Evolutionary conservation across 2,797 vertebrate genomes (phyloP), one percentile per base, ranked within the genome.

Genomic region (Tragopan temminckii): DNA sequence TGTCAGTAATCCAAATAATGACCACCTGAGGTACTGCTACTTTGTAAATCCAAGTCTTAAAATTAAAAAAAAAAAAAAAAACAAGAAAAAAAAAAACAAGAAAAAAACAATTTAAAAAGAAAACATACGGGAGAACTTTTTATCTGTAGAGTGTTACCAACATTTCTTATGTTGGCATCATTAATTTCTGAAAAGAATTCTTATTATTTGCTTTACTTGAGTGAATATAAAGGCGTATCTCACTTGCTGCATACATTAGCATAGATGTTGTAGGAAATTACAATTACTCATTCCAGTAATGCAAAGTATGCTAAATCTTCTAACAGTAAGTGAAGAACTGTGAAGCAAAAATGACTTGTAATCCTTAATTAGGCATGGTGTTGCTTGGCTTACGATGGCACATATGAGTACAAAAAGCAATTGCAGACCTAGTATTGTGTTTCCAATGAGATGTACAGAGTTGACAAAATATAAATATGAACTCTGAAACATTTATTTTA

Each of bases 401-500:
- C 91, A 89, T 80, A 57, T 50, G 89, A 86, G 71, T 92, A 79
- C 76, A 89, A 57, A 87, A 87, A 79, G 67, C 93, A 96, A 85
- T 69, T 90, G 58, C 57, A 63, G 62, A 13, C 20, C 45, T 66
- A 55, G 36, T 82, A 12, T 13, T 79, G 71, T 31, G 61, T 36
- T 88, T 95, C 33, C 77, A 58, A 76, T 83, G 63, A 82, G 29
- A 81, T 80, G 85, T 93, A 89, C 84, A 91, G 79, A 53, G 23
- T 72, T 64, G 78, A 97, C 95, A 93, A 96, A 94, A 95, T 93
- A 69, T 77, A 94, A 66, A 86, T 61, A 93, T 91, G 70, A 81
- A 62, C 80, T 55, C 42, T 61, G 64, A 93, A 90, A 29, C 68
- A 58, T 35, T 75, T 86, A 8, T 72, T 89, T 18, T 74, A 24